phyloP scores from a whole-genome alignment of 2,888 invertebrate genomes.

The Dyspetes luteomarginatus region DNA sequence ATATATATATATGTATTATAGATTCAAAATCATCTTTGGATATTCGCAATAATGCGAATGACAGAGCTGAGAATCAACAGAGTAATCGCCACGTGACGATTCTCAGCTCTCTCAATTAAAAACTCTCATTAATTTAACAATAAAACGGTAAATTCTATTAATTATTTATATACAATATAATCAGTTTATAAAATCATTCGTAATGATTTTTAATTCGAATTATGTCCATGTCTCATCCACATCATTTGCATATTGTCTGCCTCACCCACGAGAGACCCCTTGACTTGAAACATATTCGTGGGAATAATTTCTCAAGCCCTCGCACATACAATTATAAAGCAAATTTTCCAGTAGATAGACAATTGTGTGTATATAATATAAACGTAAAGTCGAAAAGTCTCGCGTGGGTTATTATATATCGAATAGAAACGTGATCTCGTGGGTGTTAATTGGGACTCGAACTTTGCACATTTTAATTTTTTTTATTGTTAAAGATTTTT shows the following conservation, averaged over 20 bases:
- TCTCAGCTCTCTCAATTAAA: conserved; percentile 46
- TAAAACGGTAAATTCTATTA: too few relatives aligned
- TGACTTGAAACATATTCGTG: conserved; percentile 40
- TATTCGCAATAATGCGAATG: too few relatives aligned
- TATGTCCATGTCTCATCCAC: background rate
- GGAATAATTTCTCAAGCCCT: conserved; percentile 48
- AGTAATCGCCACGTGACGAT: too few relatives aligned
- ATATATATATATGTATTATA: too few relatives aligned
- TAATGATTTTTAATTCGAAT: background rate
- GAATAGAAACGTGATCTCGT: conserved; percentile 39
- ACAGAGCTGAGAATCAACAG: too few relatives aligned
- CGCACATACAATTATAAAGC: conserved; percentile 30
- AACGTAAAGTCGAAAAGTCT: conserved; percentile 29
- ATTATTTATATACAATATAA: too few relatives aligned
- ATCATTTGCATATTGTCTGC: too few relatives aligned
- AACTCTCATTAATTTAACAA: too few relatives aligned
- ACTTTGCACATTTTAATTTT: conserved; percentile 55
- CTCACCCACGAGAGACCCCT: conserved; percentile 22
- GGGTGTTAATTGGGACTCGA: conserved; percentile 70
- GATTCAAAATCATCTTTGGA: too few relatives aligned
- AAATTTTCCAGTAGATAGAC: conserved; percentile 48
- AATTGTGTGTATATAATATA: conserved; percentile 44
- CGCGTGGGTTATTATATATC: conserved; percentile 62
- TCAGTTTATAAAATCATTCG: background rate
- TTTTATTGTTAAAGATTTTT: conserved; percentile 44